These are phyloP conservation scores for Eutrigla gurnardus DNA, from an alignment of 2,797 vertebrate species.

Conservation along the genomic window DNA sequence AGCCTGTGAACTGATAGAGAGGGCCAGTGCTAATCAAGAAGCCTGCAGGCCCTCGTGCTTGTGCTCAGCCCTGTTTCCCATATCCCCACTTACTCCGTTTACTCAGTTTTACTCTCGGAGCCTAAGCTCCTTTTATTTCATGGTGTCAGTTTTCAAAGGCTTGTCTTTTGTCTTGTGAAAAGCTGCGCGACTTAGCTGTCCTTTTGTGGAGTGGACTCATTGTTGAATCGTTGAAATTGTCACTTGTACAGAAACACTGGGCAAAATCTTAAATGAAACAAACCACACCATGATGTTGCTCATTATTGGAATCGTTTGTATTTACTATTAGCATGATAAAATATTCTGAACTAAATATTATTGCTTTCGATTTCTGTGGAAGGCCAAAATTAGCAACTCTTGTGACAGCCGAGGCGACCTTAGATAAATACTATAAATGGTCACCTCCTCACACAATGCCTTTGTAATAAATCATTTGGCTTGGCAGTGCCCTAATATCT, in stretches of 20 bases:
- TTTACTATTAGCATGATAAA: conserved; percentile 43
- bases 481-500: conserved; percentile 84
- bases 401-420: conserved; percentile 63
- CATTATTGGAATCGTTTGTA: conserved; percentile 42
- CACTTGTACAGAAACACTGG: conserved; percentile 54
- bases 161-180: conserved; percentile 76
- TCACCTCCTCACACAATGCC: conserved; percentile 76
- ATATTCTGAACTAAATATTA: background rate
- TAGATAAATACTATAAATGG: conserved; percentile 76
- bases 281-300: conserved; percentile 53
- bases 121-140: conserved; percentile 81
- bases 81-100: conserved; percentile 47
- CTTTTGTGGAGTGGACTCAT: conserved; percentile 70
- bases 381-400: conserved; percentile 52
- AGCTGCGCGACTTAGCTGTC: conserved; percentile 70
- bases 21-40: conserved; percentile 72
- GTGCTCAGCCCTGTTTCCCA: conserved; percentile 40
- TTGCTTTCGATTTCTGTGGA: conserved; percentile 39
- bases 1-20: conserved; percentile 72
- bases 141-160: conserved; percentile 82
- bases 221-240: conserved; percentile 66
- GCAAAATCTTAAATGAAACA: conserved; percentile 57
- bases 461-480: conserved; percentile 83
- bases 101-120: conserved; percentile 59
- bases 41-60: conserved; percentile 62